Evolutionary conservation across 2,113 vertebrate species (phyloP), one percentile per base, ranked within the genome.

Genomic region (Vidua chalybeata): DNA sequence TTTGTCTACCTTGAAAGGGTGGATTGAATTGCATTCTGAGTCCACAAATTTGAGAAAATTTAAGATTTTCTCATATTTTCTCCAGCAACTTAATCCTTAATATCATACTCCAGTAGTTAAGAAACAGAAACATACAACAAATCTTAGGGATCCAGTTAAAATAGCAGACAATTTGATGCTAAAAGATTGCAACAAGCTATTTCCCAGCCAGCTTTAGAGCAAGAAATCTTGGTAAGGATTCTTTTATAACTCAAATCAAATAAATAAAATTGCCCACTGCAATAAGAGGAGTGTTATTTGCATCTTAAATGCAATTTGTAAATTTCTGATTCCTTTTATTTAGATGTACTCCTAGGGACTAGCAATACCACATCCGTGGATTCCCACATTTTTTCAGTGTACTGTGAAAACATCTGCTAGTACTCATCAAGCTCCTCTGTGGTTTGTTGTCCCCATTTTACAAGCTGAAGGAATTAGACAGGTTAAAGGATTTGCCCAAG

Each of bases 371-470:
- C 15, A 43, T 93, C 64, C 31, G 22, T 78, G 68, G 63, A 62
- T 88, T 91, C 66, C 85, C 82, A 71, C 51, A 52, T 88, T 77
- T 94, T 95, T 94, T 78, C 12, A 15, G 17, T 49, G 83, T 87
- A 56, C 88, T 89, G n/a, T 74, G 69, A 88, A 94, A 96, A 95
- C 92, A 87, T 97, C 92, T 94, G 93, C 86, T 94, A 86, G 41
- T 86, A 92, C 41, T 95, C 91, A 85, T 95, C 85, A 61, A 74
- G 78, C 73, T 81, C 55, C 58, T 90, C 61, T 89, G 93, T 94
- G 90, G 83, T 93, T 84, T 59, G 31, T 89, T 86, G 88, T 92
- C 85, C 92, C 85, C 64, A 61, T 90, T 95, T 86, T 83, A 76
- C 86, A 94, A 84, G 63, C 46, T 87, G 87, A 94, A 95, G 59